These are phyloP conservation scores for Neopelma chrysocephalum DNA, from an alignment of 2,797 vertebrate species.

Conservation along the genomic window DNA sequence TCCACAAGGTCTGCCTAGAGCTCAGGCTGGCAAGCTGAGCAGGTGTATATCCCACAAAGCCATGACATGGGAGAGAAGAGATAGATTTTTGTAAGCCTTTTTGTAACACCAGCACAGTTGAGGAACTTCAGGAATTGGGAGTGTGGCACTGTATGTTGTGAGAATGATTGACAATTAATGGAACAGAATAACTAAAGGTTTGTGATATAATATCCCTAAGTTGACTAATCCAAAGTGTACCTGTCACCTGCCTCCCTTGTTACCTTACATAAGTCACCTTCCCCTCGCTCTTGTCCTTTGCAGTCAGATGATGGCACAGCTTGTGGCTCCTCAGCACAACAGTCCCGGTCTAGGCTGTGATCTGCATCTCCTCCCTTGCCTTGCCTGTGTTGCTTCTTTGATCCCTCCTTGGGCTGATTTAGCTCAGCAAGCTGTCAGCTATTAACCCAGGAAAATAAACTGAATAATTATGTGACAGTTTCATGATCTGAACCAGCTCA, in stretches of 20 bases:
- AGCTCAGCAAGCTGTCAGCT: neutral
- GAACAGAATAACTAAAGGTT: neutral
- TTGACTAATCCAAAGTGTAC: neutral
- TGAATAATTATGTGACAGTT: neutral
- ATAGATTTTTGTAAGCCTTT: neutral
- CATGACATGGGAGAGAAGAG: neutral
- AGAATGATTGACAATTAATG: neutral
- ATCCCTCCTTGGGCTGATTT: neutral
- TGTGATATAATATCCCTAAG: neutral
- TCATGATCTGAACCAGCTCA: neutral
- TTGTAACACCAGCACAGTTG: neutral
- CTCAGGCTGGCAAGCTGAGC: neutral
- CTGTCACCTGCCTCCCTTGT: neutral
- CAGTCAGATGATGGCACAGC: neutral
- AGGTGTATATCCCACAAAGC: fast-evolving
- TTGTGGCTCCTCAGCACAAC: neutral
- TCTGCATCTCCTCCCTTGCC: neutral
- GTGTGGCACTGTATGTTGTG: fast-evolving
- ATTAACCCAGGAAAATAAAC: neutral
- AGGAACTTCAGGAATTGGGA: neutral
- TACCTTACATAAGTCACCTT: neutral
- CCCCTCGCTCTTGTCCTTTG: neutral
- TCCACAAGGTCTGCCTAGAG: neutral
- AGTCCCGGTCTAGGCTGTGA: neutral
- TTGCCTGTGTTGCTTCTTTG: neutral